Evolutionary conservation across 2,888 invertebrate species (phyloP).

Genomic region (Tipula confusa): DNA sequence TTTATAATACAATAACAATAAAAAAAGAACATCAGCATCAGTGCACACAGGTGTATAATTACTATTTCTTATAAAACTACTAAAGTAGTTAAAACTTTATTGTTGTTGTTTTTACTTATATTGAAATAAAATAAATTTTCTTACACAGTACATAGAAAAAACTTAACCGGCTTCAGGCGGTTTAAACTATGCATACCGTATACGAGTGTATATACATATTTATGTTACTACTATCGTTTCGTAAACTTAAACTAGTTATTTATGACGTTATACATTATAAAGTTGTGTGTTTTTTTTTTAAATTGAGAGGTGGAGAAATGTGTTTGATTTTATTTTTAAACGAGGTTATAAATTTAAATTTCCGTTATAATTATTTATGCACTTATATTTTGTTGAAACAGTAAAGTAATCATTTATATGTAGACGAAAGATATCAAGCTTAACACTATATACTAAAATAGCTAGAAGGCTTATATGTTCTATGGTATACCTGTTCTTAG

Average conservation of each 20-base stretch:
- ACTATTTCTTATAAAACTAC: background rate
- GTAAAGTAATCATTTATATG: background rate
- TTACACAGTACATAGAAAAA: background rate
- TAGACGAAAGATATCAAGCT: background rate
- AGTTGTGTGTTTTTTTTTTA: background rate
- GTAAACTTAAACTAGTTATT: background rate
- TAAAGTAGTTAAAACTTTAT: conserved; percentile 16
- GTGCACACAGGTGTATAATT: background rate
- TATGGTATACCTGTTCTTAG: too few relatives aligned
- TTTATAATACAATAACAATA: background rate
- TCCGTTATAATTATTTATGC: background rate
- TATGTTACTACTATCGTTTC: background rate
- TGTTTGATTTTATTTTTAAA: background rate
- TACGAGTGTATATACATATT: background rate
- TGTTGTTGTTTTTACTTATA: background rate
- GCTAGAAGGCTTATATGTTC: background rate
- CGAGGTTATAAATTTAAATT: background rate
- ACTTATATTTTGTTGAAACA: background rate
- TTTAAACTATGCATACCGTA: background rate
- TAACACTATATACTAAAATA: background rate
- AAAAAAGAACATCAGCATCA: background rate
- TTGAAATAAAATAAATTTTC: background rate
- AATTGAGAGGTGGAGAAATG: background rate
- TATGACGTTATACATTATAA: background rate
- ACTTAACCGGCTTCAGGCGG: background rate